These are phyloP conservation scores for Arvicanthis niloticus DNA, from an alignment of 2,113 vertebrate genomes.

Conservation along the genomic window DNA sequence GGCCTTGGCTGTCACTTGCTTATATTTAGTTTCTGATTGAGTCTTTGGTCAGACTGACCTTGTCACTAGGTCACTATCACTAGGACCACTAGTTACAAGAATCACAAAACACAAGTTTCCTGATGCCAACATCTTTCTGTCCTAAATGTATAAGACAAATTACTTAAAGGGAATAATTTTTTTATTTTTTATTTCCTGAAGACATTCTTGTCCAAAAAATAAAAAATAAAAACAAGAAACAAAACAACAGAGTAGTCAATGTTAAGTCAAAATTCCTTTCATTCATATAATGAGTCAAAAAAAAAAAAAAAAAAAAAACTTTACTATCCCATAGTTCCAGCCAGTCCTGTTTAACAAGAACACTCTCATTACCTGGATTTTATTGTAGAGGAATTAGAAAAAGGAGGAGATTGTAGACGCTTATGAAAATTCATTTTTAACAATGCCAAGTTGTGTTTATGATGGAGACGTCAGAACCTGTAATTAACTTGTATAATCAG, in stretches of 20 bases:
- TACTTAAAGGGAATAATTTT: not conserved
- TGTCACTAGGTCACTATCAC: not conserved
- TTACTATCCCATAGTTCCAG: conserved; percentile 70
- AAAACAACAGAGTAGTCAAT: conserved; percentile 8
- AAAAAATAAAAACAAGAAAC: not conserved
- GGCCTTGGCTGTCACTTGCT: accelerated
- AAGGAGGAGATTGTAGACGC: conserved; percentile 56
- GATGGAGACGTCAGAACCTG: conserved; percentile 58
- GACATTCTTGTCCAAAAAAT: not conserved
- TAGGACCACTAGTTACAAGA: not conserved
- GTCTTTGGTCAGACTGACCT: too few species aligned
- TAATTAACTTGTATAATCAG: conserved; percentile 58
- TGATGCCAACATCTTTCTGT: not conserved
- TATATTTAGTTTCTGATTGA: too few species aligned
- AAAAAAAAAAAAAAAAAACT: conserved; percentile 63
- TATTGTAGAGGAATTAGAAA: conserved; percentile 63
- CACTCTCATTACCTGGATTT: conserved; percentile 74
- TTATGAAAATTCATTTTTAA: conserved; percentile 72
- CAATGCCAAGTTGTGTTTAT: conserved; percentile 57
- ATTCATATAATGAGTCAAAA: conserved; percentile 73
- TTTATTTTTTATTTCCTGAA: conserved; percentile 51
- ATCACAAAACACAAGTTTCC: not conserved
- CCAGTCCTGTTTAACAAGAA: conserved; percentile 69
- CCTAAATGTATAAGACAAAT: not conserved
- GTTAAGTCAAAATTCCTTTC: conserved; percentile 65